Evolutionary conservation across 1,140 invertebrate species (phyloP), one percentile per base, ranked within the genome.

Genomic region (Himalopsyche phryganea): DNA sequence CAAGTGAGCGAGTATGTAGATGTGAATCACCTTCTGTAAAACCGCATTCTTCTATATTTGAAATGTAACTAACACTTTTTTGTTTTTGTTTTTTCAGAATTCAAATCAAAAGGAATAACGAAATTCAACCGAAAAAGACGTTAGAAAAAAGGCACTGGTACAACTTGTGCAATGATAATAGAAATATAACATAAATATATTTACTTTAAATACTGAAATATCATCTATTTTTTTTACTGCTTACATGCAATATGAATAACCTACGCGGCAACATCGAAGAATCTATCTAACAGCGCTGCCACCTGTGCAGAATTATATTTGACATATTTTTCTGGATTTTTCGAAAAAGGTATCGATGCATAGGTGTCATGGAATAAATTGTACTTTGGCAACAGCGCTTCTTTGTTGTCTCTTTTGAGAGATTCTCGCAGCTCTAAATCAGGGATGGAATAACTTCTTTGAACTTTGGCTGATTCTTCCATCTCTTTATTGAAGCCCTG

Each of bases 401-500:
- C 87, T 72, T 88, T 90, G 76, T 93, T 94, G 68, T 92, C 92
- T 45, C 86, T 76, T 70, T 92, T 93, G 20, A 96, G 79, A 59
- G 81, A 79, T 69, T 93, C 88, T 33, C 94, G 79, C 33, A 98
- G 74, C 67, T 95, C 91, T 10, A 86, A 80, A 78, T 98, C 94
- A 9, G 95, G 95, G 65, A 98, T 90, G 17, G 93, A 93, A 78
- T 97, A 98, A 47, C 86, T 85, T 62, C 92, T 85, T 76, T 98
- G 94, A 23, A 87, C 85, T 61, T 88, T 86, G 0, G 83, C 81
- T 17, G 90, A 84, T 68, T 97, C 94, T 66, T 98, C 94, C 65
- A 98, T 87, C 77, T 98, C 95, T 69, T 94, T 94, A 71, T 97
- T 96, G 71, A 98, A 97, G 47, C 84, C 86, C 92, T 87, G 74